These are phyloP conservation scores for Sphecodes monilicornis DNA, from an alignment of 2,888 invertebrate species.

Conservation along the genomic window DNA sequence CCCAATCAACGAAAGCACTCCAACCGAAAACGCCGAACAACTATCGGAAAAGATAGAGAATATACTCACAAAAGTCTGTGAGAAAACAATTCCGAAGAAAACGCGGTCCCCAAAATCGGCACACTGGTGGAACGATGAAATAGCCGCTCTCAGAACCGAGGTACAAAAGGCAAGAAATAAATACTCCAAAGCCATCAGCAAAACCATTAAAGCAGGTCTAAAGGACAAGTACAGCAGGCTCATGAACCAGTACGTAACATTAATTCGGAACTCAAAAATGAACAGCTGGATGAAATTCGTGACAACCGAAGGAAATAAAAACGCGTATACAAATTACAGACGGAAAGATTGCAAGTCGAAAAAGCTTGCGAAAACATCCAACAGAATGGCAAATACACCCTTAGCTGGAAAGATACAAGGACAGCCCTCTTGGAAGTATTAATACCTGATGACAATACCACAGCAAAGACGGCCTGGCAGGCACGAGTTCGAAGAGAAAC, in stretches of 20 bases:
- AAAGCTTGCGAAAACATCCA: background rate
- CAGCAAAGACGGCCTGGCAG: background rate
- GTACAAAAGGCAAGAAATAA: background rate
- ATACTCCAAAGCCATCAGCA: background rate
- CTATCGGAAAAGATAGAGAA: background rate
- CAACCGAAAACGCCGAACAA: too few relatives aligned
- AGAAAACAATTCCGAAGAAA: background rate
- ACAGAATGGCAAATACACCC: background rate
- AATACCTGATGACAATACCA: background rate
- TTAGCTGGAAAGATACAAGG: background rate
- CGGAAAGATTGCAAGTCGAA: background rate
- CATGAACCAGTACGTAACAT: background rate
- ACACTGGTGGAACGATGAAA: background rate
- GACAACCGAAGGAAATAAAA: background rate
- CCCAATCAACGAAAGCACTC: too few relatives aligned
- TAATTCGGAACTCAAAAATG: background rate
- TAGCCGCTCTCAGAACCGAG: background rate
- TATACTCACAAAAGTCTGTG: background rate
- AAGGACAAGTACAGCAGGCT: background rate
- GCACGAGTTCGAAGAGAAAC: background rate
- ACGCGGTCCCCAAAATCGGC: background rate
- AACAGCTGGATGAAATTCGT: constrained; percentile 31
- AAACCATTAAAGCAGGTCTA: background rate
- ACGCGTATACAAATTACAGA: background rate
- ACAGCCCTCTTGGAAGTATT: background rate